Conservation (phyloP, 2,888 invertebrate genomes). For the Lymantria monacha region DNA sequence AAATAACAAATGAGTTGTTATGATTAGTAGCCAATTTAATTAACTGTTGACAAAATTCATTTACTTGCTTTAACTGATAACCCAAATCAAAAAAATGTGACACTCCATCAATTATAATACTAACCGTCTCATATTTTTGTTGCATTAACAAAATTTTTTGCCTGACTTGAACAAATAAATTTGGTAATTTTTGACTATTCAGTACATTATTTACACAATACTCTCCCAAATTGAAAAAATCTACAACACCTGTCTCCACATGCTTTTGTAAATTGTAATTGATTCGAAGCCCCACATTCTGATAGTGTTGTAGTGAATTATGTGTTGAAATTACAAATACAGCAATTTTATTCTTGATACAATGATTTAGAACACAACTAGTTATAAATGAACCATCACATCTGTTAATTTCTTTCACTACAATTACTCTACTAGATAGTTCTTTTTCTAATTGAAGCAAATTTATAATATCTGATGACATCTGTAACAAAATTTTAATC, state of each 20-base stretch:
- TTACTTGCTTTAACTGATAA: slow-evolving; percentile 75
- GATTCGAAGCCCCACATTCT: slow-evolving; percentile 87
- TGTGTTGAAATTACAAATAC: slow-evolving; percentile 86
- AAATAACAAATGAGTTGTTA: slow-evolving; percentile 66
- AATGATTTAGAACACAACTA: slow-evolving; percentile 85
- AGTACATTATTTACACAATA: slow-evolving; percentile 45
- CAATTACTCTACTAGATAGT: slow-evolving; percentile 79
- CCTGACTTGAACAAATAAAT: slow-evolving; percentile 64
- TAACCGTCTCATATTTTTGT: slow-evolving; percentile 63
- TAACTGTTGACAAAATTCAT: slow-evolving; percentile 72
- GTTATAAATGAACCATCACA: slow-evolving; percentile 88
- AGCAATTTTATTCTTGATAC: slow-evolving; percentile 81
- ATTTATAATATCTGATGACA: slow-evolving; percentile 84
- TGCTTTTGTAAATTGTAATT: slow-evolving; percentile 85
- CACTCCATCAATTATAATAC: slow-evolving; percentile 87
- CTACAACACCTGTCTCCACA: slow-evolving; percentile 57
- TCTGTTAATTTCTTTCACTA: slow-evolving; percentile 86
- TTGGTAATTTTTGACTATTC: slow-evolving; percentile 49
- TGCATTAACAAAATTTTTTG: slow-evolving; percentile 57
- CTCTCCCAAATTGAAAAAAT: slow-evolving; percentile 57
- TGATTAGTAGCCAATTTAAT: slow-evolving; percentile 54
- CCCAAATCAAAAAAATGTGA: slow-evolving; percentile 87
- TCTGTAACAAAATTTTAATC: slow-evolving; percentile 55
- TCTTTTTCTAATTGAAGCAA: slow-evolving; percentile 85
- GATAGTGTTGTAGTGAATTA: slow-evolving; percentile 87